Conservation (phyloP, 2,797 vertebrate genomes). For the Silurus aristotelis region DNA sequence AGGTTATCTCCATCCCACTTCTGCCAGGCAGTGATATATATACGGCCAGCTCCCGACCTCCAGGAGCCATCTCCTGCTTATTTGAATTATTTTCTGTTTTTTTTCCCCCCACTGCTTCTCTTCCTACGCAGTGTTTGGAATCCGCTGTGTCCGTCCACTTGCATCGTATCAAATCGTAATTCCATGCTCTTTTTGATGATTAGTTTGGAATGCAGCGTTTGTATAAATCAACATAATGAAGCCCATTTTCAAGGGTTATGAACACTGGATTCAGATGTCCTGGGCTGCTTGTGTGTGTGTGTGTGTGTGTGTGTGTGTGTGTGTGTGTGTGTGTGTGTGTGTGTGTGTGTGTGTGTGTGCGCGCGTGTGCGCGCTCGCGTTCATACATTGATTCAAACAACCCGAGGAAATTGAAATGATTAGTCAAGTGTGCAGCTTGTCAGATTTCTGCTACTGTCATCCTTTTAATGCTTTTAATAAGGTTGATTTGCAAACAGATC, state of each 20-base stretch:
- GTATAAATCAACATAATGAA: slow-evolving; percentile 59
- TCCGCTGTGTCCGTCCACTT: slow-evolving; percentile 33
- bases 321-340: background rate
- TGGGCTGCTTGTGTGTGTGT: background rate
- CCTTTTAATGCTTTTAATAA: slow-evolving; percentile 46
- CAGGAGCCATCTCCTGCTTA: background rate
- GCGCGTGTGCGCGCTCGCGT: slow-evolving; percentile 16
- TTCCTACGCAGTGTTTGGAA: slow-evolving; percentile 26
- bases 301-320: background rate
- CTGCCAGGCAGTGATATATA: slow-evolving; percentile 24
- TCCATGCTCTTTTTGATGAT: slow-evolving; percentile 18
- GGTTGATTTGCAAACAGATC: slow-evolving; percentile 49
- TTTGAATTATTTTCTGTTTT: slow-evolving; percentile 2
- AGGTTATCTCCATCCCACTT: slow-evolving; percentile 8
- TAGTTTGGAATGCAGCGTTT: slow-evolving; percentile 51
- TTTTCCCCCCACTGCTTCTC: slow-evolving; percentile 33
- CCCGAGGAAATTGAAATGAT: slow-evolving; percentile 52
- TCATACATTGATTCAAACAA: slow-evolving; percentile 58
- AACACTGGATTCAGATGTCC: background rate
- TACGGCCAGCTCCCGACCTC: slow-evolving; percentile 18
- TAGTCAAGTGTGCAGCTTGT: slow-evolving; percentile 59
- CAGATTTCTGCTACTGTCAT: slow-evolving; percentile 48
- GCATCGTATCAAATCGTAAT: slow-evolving; percentile 56
- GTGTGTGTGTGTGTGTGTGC: background rate
- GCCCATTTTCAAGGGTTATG: slow-evolving; percentile 17